Evolutionary conservation across 2,888 invertebrate species (phyloP).

Genomic region (Chalcis sispes): DNA sequence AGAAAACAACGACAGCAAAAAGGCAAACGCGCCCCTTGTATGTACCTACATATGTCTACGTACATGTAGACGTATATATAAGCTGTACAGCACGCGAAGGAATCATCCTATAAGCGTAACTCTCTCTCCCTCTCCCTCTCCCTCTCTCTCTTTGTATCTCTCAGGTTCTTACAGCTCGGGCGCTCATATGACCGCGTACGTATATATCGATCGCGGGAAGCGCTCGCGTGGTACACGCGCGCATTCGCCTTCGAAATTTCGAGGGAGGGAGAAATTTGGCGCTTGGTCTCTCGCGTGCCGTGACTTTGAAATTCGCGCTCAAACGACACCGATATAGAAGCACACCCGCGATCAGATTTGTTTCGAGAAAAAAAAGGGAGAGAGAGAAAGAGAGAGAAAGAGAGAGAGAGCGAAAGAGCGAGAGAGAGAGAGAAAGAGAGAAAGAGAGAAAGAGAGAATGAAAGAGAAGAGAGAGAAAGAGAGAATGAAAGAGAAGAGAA

Average conservation of each 20-base stretch:
- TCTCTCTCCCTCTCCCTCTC: not conserved
- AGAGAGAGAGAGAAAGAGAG: not conserved
- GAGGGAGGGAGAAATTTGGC: not conserved
- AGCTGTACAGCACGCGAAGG: not conserved
- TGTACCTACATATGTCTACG: too few relatives aligned
- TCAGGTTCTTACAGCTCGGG: too few relatives aligned
- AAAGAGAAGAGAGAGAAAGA: conserved; percentile 3
- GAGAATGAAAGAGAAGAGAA: too few relatives aligned
- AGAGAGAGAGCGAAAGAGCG: conserved; percentile 21
- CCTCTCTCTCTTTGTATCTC: conserved; percentile 1
- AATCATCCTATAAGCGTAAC: not conserved
- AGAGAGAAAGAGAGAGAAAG: not conserved
- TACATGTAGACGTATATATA: too few relatives aligned
- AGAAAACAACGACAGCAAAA: too few relatives aligned
- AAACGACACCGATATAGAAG: not conserved
- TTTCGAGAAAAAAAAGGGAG: too few relatives aligned
- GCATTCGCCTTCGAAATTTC: conserved; percentile 39
- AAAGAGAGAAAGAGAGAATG: conserved; percentile 5
- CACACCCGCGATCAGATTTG: too few relatives aligned
- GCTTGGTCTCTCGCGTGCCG: conserved; percentile 1
- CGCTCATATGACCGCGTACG: too few relatives aligned
- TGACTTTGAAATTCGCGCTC: conserved; percentile 50
- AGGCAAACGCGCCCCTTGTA: too few relatives aligned
- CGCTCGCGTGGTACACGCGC: not conserved
- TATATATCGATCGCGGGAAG: not conserved